These are phyloP conservation scores for Gopherus flavomarginatus DNA, from an alignment of 2,113 vertebrate species.

Conservation along the genomic window DNA sequence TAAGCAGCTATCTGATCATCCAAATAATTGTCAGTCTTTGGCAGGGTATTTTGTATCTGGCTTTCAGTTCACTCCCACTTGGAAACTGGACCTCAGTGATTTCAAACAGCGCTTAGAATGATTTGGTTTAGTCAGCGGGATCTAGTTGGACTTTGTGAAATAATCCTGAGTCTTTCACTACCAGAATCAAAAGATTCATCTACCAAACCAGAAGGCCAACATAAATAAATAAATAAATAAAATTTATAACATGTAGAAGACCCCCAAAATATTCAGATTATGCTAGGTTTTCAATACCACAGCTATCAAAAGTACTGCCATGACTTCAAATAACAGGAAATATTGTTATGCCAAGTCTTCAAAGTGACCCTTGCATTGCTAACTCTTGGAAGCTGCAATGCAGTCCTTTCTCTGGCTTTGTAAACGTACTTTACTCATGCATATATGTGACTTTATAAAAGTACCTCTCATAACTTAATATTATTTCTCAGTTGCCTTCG, in stretches of 20 bases:
- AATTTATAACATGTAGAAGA: neutral
- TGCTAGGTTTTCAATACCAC: neutral
- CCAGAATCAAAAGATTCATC: neutral
- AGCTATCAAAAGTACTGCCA: neutral
- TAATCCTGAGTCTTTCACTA: conserved; percentile 7
- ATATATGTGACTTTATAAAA: neutral
- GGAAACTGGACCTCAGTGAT: neutral
- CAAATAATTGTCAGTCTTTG: neutral
- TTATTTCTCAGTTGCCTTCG: neutral
- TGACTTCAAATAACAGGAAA: conserved; percentile 51
- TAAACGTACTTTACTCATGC: neutral
- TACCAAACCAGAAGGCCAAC: neutral
- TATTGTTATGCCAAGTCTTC: conserved; percentile 16
- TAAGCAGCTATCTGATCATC: conserved; percentile 9
- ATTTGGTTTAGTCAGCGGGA: conserved; percentile 2
- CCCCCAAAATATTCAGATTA: neutral
- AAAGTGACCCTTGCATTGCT: neutral
- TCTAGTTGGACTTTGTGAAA: conserved; percentile 15
- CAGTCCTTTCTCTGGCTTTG: conserved; percentile 24
- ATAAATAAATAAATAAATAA: neutral
- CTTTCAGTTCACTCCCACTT: neutral
- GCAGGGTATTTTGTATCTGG: neutral
- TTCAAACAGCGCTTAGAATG: neutral
- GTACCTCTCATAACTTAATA: neutral
- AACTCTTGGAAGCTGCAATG: neutral